Base-by-base conservation (phyloP, 2,888 invertebrate genomes). In the Vesta saturnalis region DNA sequence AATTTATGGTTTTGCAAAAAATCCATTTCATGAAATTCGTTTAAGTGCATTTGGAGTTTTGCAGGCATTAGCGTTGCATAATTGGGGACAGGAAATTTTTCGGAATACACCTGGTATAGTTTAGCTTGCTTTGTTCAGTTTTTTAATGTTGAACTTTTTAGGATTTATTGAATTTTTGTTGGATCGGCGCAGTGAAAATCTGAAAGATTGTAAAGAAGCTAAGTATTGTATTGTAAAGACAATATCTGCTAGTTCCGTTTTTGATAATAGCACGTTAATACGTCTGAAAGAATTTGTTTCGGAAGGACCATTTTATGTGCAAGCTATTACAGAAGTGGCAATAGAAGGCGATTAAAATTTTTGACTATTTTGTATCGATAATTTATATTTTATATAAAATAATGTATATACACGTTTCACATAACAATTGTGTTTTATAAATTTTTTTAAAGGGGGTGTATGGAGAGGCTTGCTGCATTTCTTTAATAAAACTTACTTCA, bases 1-100 rank as follows among this genome's bases (percentile, higher is more conserved):
- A 46, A 83, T 94, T 55, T 70, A 82, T 66, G 76, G 77, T 72
- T 82, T 83, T 73, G 81, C 82, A 0, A 90, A 90, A 71, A 94
- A 92, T 83, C 96, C 96, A 5, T 96, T 96, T 79, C 85, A 89
- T 0, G 96, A 96, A 74, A 86, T 95, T 14, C 90, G 91, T 78
- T 79, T 89, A 65, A 89, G 92, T 14, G 90, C 91, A 16, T 85
- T 94, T 52, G 85, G 86, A 14, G 84, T 94, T 23, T 82, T 96
- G 52, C 86, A 87, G 73, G 87, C 90, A 0, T 79, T 95, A 14
- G 90, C 92, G 16, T 84, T 86, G 67, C 92, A 93, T 79, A 84
- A 85, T 1, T 97, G 96, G 96, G 96, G 95, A 16, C 91, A 94
- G 79, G 88, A 90, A 73, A 86, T 90, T 60, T 89, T 95, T 35